These are phyloP conservation scores for Agrotis puta DNA, from an alignment of 2,888 invertebrate genomes.

Conservation along the genomic window DNA sequence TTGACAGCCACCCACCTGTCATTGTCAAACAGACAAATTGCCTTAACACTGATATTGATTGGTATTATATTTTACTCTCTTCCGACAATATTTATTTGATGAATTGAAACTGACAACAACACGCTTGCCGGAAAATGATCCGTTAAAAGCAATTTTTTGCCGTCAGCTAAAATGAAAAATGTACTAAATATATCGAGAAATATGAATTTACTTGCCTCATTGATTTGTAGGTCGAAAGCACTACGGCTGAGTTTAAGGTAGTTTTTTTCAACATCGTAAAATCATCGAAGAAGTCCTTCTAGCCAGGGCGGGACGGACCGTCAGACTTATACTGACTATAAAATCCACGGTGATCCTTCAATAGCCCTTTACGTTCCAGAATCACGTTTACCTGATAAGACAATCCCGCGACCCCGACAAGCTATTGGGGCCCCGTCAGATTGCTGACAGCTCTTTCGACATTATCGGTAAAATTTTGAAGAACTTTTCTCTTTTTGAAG, in stretches of 20 bases:
- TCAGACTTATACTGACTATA: too few species aligned
- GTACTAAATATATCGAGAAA: not conserved
- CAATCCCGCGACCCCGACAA: too few species aligned
- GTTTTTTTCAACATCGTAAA: too few species aligned
- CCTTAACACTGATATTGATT: slow-evolving; percentile 15
- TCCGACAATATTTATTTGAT: slow-evolving; percentile 40
- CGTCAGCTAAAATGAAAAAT: not conserved
- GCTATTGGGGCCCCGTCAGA: too few species aligned
- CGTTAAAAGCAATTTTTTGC: slow-evolving; percentile 14
- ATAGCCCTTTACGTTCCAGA: too few species aligned
- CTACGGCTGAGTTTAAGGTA: not conserved
- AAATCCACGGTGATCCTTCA: too few species aligned
- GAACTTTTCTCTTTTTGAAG: too few species aligned
- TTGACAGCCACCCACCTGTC: slow-evolving; percentile 25
- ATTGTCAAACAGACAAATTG: slow-evolving; percentile 40
- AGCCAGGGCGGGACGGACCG: too few species aligned
- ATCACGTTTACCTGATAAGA: too few species aligned
- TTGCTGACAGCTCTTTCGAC: too few species aligned
- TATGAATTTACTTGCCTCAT: not conserved
- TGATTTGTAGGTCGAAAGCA: not conserved
- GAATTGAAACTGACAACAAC: slow-evolving; percentile 37
- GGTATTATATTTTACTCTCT: slow-evolving; percentile 13
- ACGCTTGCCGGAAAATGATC: slow-evolving; percentile 21
- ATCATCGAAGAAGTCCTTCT: too few species aligned
- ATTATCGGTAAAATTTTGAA: too few species aligned